These are phyloP conservation scores for Ommatoiulus sabulosus DNA, from an alignment of 2,888 invertebrate species.

Conservation along the genomic window DNA sequence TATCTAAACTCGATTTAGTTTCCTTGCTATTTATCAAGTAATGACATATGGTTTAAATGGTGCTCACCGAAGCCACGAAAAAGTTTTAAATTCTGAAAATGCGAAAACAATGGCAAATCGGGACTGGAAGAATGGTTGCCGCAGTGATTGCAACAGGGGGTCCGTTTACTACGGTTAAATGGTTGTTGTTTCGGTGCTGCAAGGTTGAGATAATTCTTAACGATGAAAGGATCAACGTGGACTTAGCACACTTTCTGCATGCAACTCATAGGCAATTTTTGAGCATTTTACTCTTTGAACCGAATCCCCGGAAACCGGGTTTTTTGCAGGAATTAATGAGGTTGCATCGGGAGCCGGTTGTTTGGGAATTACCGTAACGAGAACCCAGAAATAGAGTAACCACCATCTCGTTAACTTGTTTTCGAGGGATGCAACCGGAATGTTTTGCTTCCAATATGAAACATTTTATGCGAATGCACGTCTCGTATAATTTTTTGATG, in stretches of 20 bases:
- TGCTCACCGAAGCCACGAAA: no score
- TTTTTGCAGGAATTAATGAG: slow-evolving; percentile 16
- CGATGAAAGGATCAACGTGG: neutral
- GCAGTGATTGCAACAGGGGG: no score
- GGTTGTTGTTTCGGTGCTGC: neutral
- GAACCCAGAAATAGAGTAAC: neutral
- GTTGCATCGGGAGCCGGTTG: neutral
- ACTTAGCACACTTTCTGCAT: neutral
- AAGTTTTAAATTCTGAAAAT: neutral
- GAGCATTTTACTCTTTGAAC: neutral
- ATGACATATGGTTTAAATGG: no score
- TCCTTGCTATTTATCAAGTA: no score
- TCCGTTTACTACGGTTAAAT: no score
- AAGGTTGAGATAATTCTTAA: neutral
- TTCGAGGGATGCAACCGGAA: slow-evolving; percentile 5
- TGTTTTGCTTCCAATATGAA: neutral
- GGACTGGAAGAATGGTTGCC: neutral
- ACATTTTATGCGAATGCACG: neutral
- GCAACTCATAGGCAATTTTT: neutral
- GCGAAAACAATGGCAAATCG: neutral
- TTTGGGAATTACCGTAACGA: neutral
- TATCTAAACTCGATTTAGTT: no score
- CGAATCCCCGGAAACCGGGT: neutral
- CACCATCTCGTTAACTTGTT: slow-evolving; percentile 10
- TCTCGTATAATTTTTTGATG: neutral